Conservation (phyloP, 2,113 vertebrate genomes). For the Petromus typicus region DNA sequence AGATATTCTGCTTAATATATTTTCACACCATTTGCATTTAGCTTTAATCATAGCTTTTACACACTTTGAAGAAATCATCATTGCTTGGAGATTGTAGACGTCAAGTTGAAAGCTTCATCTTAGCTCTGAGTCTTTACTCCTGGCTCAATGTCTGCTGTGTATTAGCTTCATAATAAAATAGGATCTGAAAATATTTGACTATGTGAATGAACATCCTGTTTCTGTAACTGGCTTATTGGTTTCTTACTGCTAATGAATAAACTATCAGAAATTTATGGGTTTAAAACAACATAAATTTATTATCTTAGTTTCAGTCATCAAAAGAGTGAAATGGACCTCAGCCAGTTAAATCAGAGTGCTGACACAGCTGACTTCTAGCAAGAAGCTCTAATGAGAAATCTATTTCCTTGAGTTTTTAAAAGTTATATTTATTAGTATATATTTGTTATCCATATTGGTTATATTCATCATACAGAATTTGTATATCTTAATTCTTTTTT, state of each 20-base stretch:
- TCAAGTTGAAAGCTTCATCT: not conserved
- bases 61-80: not conserved
- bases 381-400: not conserved
- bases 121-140: not conserved
- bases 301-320: not conserved
- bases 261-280: not conserved
- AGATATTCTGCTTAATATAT: not conserved
- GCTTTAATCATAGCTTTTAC: not conserved
- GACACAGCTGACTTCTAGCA: not conserved
- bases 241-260: not conserved
- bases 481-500: not conserved
- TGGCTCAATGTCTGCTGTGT: not conserved
- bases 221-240: not conserved
- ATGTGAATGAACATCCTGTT: not conserved
- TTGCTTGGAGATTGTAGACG: not conserved
- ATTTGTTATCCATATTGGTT: not conserved
- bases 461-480: not conserved
- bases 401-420: not conserved
- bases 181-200: slow-evolving; percentile 13
- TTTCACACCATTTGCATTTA: not conserved
- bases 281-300: not conserved
- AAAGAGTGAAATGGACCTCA: not conserved
- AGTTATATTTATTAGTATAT: not conserved
- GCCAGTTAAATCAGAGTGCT: not conserved
- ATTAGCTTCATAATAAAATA: not conserved